phyloP scores from a whole-genome alignment of 2,888 invertebrate genomes.

The Ferrisia virgata region DNA sequence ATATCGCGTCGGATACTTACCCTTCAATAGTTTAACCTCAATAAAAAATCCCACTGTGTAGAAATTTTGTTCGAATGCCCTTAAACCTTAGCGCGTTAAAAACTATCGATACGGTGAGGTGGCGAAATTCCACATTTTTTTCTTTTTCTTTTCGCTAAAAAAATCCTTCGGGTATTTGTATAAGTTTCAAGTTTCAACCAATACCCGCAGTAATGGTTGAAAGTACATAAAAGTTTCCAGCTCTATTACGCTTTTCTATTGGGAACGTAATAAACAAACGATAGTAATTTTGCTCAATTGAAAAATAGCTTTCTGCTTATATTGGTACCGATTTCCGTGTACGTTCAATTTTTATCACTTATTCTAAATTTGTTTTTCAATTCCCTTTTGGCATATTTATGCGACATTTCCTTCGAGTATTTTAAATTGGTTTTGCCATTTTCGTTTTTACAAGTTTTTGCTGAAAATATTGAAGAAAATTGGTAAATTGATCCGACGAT shows the following conservation, averaged over 20 bases:
- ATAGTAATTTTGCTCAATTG: constrained; percentile 42
- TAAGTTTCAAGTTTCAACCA: constrained; percentile 37
- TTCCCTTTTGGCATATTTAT: constrained; percentile 44
- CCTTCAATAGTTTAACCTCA: neutral
- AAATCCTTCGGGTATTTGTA: constrained; percentile 33
- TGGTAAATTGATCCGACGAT: constrained; percentile 39
- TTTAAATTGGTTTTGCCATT: constrained; percentile 33
- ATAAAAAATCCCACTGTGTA: neutral
- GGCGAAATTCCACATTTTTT: neutral
- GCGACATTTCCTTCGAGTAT: constrained; percentile 40
- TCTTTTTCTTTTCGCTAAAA: neutral
- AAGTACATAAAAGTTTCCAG: constrained; percentile 40
- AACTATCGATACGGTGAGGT: neutral
- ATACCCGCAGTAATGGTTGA: constrained; percentile 24
- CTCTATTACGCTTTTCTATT: constrained; percentile 40
- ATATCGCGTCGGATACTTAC: neutral
- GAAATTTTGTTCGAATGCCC: neutral
- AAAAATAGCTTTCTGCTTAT: constrained; percentile 33
- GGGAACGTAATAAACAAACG: constrained; percentile 16
- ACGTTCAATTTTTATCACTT: constrained; percentile 41
- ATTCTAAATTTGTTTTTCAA: constrained; percentile 42
- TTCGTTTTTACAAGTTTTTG: constrained; percentile 5
- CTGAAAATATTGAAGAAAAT: constrained; percentile 35
- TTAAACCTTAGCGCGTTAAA: neutral
- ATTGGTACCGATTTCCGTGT: constrained; percentile 37